Evolutionary conservation across 2,888 invertebrate genomes (phyloP), one percentile per base, ranked within the genome.

Genomic region (Malthinus seriepunctatus): DNA sequence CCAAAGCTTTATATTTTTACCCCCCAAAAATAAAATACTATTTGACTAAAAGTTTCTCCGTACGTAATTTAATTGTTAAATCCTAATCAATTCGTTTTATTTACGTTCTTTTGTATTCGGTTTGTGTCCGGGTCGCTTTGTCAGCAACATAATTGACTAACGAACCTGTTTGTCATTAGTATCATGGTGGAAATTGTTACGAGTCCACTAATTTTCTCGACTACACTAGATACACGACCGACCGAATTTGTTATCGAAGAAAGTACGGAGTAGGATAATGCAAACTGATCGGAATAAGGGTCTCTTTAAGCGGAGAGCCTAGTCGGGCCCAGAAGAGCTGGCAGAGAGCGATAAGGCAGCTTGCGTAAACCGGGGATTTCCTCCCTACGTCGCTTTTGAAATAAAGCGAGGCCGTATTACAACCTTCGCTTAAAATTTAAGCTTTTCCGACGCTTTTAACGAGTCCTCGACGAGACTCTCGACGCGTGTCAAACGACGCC

Each of bases 321-420:
- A 69, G 71, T 74, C 73, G 72, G 74, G 71, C 73, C 71, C 71
- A 71, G 72, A 73, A 74, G 74, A 70, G 73, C 76, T 76, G 76
- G 69, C 72, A 69, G 68, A 70, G 69, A 66, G 73, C 73, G 76
- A 76, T 76, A 76, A 76, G 76, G 68, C 69, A 68, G 68, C 71
- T 69, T 69, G 72, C 73, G 71, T 73, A 71, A 71, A 72, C 69
- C 68, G 69, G 70, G 67, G 72, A 69, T 69, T 60, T 63, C 51
- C 48, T 60, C 60, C 60, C 60, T 56, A 56, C 53, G 42, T 56
- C 53, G 56, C 56, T 53, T 60, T 56, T 56, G 52, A 56, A 60
- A 56, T 56, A 49, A 11, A 35, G 42, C 14, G 55, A 49, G 60
- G 23, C 9, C 49, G 56, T 60, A 60, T 56, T 60, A 60, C 56